phyloP scores from a whole-genome alignment of 2,888 invertebrate species.

The Lycaena phlaeas region DNA sequence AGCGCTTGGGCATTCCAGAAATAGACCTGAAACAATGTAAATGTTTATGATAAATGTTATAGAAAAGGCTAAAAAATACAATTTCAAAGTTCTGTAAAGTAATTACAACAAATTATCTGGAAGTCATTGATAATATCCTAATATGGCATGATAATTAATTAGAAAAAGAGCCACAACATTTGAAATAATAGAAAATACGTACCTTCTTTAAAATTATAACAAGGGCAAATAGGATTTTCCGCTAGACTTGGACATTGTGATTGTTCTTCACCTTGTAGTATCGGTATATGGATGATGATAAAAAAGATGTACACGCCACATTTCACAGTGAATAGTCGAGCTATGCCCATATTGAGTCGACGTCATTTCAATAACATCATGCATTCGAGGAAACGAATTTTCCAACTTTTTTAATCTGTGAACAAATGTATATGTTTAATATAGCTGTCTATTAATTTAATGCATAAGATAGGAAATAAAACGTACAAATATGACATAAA shows the following conservation, averaged over 20 bases:
- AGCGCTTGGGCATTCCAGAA: constrained; percentile 90
- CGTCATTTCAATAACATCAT: constrained; percentile 66
- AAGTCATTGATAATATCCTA: too few species aligned
- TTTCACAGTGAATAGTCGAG: constrained; percentile 51
- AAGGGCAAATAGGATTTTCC: constrained; percentile 88
- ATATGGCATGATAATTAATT: constrained; percentile 8
- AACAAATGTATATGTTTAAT: constrained; percentile 13
- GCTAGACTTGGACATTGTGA: constrained; percentile 81
- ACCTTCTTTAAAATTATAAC: constrained; percentile 94
- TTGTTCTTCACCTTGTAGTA: constrained; percentile 70
- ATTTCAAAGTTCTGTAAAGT: too few species aligned
- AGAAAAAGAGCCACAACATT: constrained; percentile 22
- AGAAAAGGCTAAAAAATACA: too few species aligned
- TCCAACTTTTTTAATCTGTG: constrained; percentile 19
- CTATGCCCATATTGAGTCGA: constrained; percentile 48
- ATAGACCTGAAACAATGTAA: constrained; percentile 74
- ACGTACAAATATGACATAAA: too few species aligned
- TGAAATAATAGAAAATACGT: constrained; percentile 22
- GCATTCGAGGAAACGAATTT: constrained; percentile 36
- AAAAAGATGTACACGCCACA: constrained; percentile 72
- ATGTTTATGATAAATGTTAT: constrained; percentile 11
- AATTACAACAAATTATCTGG: too few species aligned
- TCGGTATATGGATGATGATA: constrained; percentile 59
- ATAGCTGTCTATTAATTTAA: too few species aligned
- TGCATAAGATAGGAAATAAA: too few species aligned